Percentiles rank a stretch among this genome's conserved stretches.
Evolutionary conservation across 2,797 vertebrate genomes (phyloP).

Genomic region (Aulostomus chinensis): DNA sequence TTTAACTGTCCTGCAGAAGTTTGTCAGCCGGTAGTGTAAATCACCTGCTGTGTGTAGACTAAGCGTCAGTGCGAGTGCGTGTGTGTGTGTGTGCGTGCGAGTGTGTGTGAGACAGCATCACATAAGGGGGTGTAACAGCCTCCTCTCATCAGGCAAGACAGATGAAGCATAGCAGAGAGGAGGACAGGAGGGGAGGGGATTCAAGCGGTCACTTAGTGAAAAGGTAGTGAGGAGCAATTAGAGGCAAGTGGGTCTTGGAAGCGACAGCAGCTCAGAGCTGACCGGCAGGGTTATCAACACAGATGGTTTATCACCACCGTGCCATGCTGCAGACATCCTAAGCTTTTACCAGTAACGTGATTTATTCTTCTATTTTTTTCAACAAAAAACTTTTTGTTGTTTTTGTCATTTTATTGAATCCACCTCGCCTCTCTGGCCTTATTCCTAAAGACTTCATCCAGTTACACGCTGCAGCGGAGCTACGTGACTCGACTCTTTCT

Average conservation of each 20-base stretch:
- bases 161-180: constrained; percentile 40
- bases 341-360: no score
- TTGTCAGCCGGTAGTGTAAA: constrained; percentile 45
- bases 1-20: constrained; percentile 26
- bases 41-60: constrained; percentile 52
- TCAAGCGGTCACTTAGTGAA: constrained; percentile 69
- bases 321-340: neutral
- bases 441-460: constrained; percentile 55
- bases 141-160: constrained; percentile 26
- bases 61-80: neutral
- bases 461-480: constrained; percentile 54
- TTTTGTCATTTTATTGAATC: constrained; percentile 1
- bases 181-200: constrained; percentile 78
- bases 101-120: no score
- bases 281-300: neutral
- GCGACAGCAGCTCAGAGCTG: neutral
- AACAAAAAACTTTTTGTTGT: neutral
- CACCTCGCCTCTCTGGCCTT: constrained; percentile 18
- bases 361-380: no score
- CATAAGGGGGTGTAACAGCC: constrained; percentile 16
- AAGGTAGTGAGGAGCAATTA: constrained; percentile 78
- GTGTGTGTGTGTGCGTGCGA: no score
- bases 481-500: constrained; percentile 59
- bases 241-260: constrained; percentile 62
- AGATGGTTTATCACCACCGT: neutral